Conservation (phyloP, 92 coral and sea anemone species). For the Plumapathes pennacea region DNA sequence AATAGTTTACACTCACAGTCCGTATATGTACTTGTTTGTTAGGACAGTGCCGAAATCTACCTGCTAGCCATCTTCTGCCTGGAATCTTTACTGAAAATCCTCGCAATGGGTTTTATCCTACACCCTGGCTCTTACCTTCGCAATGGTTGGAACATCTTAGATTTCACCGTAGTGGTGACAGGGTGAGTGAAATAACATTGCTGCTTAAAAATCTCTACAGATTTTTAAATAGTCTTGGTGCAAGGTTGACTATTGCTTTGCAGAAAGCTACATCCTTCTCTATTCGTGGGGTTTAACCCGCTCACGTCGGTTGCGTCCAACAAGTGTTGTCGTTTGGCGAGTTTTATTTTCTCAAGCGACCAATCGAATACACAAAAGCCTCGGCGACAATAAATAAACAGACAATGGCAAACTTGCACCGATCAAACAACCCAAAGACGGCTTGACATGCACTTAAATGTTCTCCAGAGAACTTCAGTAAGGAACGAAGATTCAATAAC, state of each 20-base stretch:
- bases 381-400: no score
- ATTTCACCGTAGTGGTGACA: constrained; percentile 91
- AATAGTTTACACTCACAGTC: constrained; percentile 17
- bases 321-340: no score
- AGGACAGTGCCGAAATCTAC: constrained; percentile 95
- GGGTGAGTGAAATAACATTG: constrained; percentile 92
- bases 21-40: constrained; percentile 22
- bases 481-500: no score
- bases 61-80: constrained; percentile 91
- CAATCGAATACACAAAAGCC: no score
- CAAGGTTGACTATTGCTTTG: constrained; percentile 9
- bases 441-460: no score
- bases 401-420: no score
- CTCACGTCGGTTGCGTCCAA: no score
- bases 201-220: constrained; percentile 1
- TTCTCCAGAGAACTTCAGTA: no score
- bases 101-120: constrained; percentile 84
- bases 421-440: no score
- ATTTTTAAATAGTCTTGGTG: constrained; percentile 10
- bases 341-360: no score
- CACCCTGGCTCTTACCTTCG: constrained; percentile 91
- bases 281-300: no score
- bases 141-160: constrained; percentile 96
- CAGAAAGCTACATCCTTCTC: no score
- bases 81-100: constrained; percentile 77